A percentile compares a stretch with the other conserved stretches of the same genome.
Evolutionary conservation across 2,113 vertebrate species (phyloP).

Genomic region (Hemichromis elongatus): DNA sequence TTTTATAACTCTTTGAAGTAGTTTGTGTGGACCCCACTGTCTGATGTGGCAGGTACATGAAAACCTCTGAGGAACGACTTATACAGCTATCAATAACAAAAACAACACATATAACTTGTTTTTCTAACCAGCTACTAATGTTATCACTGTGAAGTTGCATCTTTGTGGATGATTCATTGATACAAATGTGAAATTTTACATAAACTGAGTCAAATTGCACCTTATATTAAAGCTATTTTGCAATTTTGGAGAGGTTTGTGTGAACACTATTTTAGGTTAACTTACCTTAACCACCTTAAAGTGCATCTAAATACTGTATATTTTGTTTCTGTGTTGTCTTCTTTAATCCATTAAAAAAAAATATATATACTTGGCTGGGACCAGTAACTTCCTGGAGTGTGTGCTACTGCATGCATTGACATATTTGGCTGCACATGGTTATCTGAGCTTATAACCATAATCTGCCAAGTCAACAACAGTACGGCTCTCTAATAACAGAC

Average conservation of each 20-base stretch:
- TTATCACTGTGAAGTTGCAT: neutral
- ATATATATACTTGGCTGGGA: neutral
- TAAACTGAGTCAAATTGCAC: neutral
- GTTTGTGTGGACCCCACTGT: neutral
- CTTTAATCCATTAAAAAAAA: neutral
- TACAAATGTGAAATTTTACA: neutral
- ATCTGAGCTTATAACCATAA: constrained; percentile 20
- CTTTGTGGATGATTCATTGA: neutral
- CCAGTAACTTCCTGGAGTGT: neutral
- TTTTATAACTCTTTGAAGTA: neutral
- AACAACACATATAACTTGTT: neutral
- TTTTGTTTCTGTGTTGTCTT: neutral
- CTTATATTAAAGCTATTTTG: neutral
- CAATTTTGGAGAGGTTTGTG: neutral
- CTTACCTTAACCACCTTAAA: neutral
- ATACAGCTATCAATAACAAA: neutral
- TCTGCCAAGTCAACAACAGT: constrained; percentile 16
- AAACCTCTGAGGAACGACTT: neutral
- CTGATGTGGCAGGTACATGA: neutral
- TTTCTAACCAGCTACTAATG: neutral
- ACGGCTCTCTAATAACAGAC: constrained; percentile 11
- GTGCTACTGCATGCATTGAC: neutral
- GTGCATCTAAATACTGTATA: neutral
- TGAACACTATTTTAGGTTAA: neutral
- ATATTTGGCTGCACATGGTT: constrained; percentile 20